These are phyloP conservation scores for Antennarius maculatus DNA, from an alignment of 2,797 vertebrate genomes.

Conservation along the genomic window DNA sequence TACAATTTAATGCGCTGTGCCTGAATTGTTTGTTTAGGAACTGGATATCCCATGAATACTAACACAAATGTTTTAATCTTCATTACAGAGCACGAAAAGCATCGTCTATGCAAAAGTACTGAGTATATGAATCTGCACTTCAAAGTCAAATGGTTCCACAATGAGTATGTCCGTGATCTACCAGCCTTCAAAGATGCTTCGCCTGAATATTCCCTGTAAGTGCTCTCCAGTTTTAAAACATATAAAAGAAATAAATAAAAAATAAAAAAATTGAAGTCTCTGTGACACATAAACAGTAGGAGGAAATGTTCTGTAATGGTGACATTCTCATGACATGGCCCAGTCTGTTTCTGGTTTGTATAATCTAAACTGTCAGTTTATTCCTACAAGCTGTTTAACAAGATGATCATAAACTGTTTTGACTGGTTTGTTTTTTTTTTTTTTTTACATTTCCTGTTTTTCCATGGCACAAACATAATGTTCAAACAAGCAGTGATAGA, in stretches of 20 bases:
- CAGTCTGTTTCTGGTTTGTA: neutral
- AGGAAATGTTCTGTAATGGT: neutral
- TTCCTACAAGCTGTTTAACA: neutral
- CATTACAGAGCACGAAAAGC: constrained; percentile 95
- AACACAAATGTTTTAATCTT: constrained; percentile 67
- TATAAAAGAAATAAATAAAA: too few species aligned
- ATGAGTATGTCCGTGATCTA: constrained; percentile 95
- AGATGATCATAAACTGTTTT: neutral
- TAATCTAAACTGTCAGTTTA: constrained; percentile 10
- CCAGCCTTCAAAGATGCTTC: constrained; percentile 91
- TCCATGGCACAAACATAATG: constrained; percentile 18
- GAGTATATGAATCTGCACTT: constrained; percentile 99
- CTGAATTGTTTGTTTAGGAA: too few species aligned
- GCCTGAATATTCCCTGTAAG: constrained; percentile 97
- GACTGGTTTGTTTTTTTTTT: neutral
- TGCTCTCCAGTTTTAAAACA: constrained; percentile 50
- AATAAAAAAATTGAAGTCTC: neutral
- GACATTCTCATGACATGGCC: too few species aligned
- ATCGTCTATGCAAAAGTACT: constrained; percentile 97
- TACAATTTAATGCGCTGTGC: neutral
- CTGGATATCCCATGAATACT: constrained; percentile 14
- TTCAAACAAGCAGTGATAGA: constrained; percentile 24
- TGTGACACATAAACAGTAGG: neutral
- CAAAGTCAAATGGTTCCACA: constrained; percentile 99
- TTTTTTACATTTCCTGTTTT: constrained; percentile 1